A percentile compares a stretch with the other conserved stretches of the same genome.
These are phyloP conservation scores for Troides oblongomaculatus DNA, from an alignment of 2,888 invertebrate genomes.

Conservation along the genomic window DNA sequence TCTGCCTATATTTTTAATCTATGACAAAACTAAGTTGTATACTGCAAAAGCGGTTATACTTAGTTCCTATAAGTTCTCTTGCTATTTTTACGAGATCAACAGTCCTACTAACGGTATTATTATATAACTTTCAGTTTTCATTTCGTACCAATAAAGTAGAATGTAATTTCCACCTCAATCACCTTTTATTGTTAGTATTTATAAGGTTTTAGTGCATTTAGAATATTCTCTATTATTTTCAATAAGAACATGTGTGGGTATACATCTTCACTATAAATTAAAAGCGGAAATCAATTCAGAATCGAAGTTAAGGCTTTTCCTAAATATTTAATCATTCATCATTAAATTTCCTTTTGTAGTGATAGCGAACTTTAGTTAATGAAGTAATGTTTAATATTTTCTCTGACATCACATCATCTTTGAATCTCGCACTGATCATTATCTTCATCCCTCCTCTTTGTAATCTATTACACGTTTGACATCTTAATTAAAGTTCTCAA, in stretches of 20 bases:
- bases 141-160: neutral
- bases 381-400: neutral
- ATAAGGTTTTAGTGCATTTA: no score
- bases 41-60: neutral
- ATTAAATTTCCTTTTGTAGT: neutral
- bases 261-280: neutral
- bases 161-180: neutral
- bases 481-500: no score
- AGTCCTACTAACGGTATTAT: neutral
- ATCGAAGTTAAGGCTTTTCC: neutral
- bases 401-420: neutral
- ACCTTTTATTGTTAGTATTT: neutral
- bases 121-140: neutral
- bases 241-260: neutral
- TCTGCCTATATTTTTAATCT: constrained; percentile 6
- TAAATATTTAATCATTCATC: no score
- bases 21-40: neutral
- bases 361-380: neutral
- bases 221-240: neutral
- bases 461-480: no score
- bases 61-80: neutral
- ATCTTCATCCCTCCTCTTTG: neutral
- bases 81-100: neutral
- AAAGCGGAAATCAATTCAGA: neutral
- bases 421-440: neutral